Base-by-base conservation (phyloP, 2,113 vertebrate species). In the Brachirus orientalis region DNA sequence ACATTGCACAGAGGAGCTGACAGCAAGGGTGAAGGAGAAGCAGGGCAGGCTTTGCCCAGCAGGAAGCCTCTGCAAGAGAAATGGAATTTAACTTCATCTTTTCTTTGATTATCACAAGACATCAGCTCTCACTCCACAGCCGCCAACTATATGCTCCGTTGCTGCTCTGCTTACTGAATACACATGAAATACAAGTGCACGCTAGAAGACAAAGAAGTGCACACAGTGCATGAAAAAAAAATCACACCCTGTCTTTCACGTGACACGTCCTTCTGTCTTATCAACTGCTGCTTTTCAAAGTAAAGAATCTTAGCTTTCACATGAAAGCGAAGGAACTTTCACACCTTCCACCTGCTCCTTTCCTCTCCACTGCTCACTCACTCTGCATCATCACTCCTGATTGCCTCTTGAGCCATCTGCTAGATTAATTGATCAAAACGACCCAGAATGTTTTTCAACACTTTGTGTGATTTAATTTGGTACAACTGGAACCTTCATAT, bases 381-480 rank as follows among this genome's bases (percentile, higher is more conserved):
- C 73, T 79, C 79, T 20, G 61, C 46, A 51, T 75, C 62, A 76
- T 77, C 77, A 69, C 75, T 67, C 56, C 41, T 48, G 51, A 80
- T 85, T 80, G 72, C 63, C 10, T 66, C 74, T 69, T 17, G 8
- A 85, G 75, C 86, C 82, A 84, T 86, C 85, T 89, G 86, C 79
- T 67, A 58, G 78, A 88, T 86, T 82, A 91, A 88, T 84, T 86
- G 86, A 91, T 91, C 85, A 92, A 88, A 91, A 91, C 86, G 80
- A 38, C 69, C 57, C 43, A 0, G 84, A 84, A 90, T 89, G 73
- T 84, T 90, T 75, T 80, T 75, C 80, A 53, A 70, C 75, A 72
- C 79, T 57, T 82, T 65, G 75, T 66, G 58, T 80, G 83, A 90
- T 89, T 89, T 77, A 86, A 88, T 86, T 67, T 53, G 63, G 82